phyloP scores from a whole-genome alignment of 2,888 invertebrate species.

The Ormia ochracea region DNA sequence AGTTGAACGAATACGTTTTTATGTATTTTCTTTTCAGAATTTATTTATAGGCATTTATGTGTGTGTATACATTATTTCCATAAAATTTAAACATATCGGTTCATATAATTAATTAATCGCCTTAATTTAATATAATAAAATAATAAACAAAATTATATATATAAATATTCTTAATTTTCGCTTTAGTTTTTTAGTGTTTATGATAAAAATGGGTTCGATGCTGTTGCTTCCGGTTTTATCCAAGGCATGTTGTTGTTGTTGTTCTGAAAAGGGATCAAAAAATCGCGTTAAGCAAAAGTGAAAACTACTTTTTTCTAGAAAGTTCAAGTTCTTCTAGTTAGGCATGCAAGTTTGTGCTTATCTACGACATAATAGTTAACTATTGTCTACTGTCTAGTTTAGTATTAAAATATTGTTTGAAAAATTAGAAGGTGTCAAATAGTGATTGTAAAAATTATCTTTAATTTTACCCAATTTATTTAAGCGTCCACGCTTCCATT shows the following conservation, averaged over 20 bases:
- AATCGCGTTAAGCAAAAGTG: conserved; percentile 10
- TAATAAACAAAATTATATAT: conserved; percentile 52
- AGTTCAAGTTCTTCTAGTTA: no score
- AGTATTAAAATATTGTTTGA: neutral
- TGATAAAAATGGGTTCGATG: conserved; percentile 77
- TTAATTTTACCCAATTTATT: conserved; percentile 76
- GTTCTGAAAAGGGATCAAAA: conserved; percentile 67
- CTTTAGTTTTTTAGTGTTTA: conserved; percentile 65
- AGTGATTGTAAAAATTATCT: neutral
- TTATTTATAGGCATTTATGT: conserved; percentile 62
- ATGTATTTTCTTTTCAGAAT: conserved; percentile 48
- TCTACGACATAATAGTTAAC: neutral
- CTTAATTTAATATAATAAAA: conserved; percentile 33
- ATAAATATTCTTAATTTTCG: conserved; percentile 42
- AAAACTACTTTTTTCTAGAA: neutral
- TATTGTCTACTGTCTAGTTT: neutral
- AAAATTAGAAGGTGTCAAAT: neutral
- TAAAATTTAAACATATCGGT: conserved; percentile 48
- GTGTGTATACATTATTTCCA: conserved; percentile 44
- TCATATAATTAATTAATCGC: conserved; percentile 46
- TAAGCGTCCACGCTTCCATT: conserved; percentile 78
- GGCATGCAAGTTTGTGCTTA: conserved; percentile 25
- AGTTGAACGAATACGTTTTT: conserved; percentile 59
- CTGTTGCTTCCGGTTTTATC: conserved; percentile 76
- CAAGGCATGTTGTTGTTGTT: conserved; percentile 75